Evolutionary conservation across 92 coral and sea anemone species (phyloP), one percentile per base, ranked within the genome.

Genomic region (Parazoanthus atlanticus): DNA sequence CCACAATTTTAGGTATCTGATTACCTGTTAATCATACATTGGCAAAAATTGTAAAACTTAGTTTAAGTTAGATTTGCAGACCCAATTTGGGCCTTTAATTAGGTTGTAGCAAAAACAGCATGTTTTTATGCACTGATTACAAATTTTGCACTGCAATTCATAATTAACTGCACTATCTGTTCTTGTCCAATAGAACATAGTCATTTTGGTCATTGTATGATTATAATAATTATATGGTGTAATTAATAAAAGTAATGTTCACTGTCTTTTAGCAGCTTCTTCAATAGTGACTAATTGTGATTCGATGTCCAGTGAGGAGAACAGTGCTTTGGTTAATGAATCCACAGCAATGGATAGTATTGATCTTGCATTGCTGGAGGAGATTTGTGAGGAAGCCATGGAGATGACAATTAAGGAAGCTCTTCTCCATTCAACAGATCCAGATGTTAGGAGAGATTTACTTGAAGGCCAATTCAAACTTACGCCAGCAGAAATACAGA

Each of bases 331-430:
- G 31, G n/a, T 33, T 8, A 29, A 40, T 40, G 77, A 82, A 9
- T 47, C 38, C n/a, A 29, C 8, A 19, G 71, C 88, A 30, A 73
- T 76, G 71, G 88, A 33, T 19, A 21, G 49, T 43, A 58, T 56
- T 33, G 65, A 92, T 78, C 81, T 92, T 11, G 85, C 90, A 66
- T 43, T 92, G 36, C 58, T 95, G 30, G 95, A 95, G 70, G 93
- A 93, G 81, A 93, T 95, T 32, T 95, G 98, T 70, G 98, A 93
- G 84, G 98, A 95, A 86, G 98, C 98, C 12, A 94, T 95, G 58
- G 91, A 89, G 81, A 95, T 95, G 98, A 95, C 98, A 13, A 95
- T 95, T 43, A 95, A 93, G 38, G 98, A 95, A 82, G 98, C 98
- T 1, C 89, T 95, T 32, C 86, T 95, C 40, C 94, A 88, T 72